These are phyloP conservation scores for Poeciliopsis presidionis DNA, from an alignment of 2,797 vertebrate genomes.

Conservation along the genomic window DNA sequence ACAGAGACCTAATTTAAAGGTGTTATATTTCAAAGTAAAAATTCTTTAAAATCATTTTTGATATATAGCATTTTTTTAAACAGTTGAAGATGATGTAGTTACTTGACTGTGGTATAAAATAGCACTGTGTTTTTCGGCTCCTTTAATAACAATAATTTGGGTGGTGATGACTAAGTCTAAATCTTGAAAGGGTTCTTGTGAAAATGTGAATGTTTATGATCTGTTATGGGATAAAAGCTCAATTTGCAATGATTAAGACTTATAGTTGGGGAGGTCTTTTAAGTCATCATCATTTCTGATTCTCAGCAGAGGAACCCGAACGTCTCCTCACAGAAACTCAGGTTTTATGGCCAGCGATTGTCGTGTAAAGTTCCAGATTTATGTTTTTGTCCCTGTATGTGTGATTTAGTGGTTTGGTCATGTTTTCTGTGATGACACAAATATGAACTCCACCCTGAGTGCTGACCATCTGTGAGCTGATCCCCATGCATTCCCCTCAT, in stretches of 20 bases:
- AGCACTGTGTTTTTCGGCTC: background rate
- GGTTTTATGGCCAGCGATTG: background rate
- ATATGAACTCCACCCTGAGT: slow-evolving; percentile 63
- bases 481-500: slow-evolving; percentile 69
- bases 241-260: background rate
- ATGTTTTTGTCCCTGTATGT: background rate
- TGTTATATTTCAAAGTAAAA: too few species aligned
- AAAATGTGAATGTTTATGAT: background rate
- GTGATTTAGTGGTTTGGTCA: slow-evolving; percentile 38
- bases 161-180: background rate
- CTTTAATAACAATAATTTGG: background rate
- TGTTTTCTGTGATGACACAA: slow-evolving; percentile 55
- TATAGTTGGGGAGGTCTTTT: background rate
- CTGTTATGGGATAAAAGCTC: background rate
- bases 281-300: background rate
- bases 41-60: too few species aligned
- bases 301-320: background rate
- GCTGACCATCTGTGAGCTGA: slow-evolving; percentile 41
- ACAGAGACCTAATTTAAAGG: too few species aligned
- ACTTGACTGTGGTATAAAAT: too few species aligned
- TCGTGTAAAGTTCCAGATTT: slow-evolving; percentile 1
- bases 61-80: too few species aligned
- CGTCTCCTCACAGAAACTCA: background rate
- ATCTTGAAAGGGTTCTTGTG: background rate
- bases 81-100: too few species aligned